phyloP scores from a whole-genome alignment of 2,888 invertebrate species.

The Thera obeliscata region DNA sequence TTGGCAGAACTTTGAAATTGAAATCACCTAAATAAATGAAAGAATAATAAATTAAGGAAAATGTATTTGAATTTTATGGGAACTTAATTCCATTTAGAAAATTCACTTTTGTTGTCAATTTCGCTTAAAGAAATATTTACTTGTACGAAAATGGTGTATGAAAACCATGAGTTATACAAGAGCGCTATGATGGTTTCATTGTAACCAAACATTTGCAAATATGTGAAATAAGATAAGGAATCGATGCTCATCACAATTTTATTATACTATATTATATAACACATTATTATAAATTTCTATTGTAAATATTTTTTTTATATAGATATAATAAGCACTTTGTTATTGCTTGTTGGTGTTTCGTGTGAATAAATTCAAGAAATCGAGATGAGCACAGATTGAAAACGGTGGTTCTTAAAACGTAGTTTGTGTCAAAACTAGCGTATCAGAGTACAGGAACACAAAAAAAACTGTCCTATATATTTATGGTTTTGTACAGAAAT shows the following conservation, averaged over 20 bases:
- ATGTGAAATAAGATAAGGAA: conserved; percentile 76
- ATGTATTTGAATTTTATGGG: conserved; percentile 67
- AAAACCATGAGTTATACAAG: conserved; percentile 48
- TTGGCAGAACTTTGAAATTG: not conserved
- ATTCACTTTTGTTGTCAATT: conserved; percentile 56
- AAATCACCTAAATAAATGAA: conserved; percentile 63
- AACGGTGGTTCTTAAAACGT: conserved; percentile 41
- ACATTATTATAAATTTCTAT: conserved; percentile 35
- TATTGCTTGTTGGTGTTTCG: conserved; percentile 48
- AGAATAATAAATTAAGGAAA: conserved; percentile 49
- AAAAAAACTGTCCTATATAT: conserved; percentile 21
- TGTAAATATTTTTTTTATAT: conserved; percentile 47
- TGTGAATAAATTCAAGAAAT: conserved; percentile 51
- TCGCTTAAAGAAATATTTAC: conserved; percentile 45
- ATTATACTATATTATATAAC: conserved; percentile 37
- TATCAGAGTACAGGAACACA: conserved; percentile 62
- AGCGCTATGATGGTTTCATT: conserved; percentile 46
- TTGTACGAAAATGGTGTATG: conserved; percentile 47
- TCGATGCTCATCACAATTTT: conserved; percentile 76
- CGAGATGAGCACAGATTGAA: conserved; percentile 74
- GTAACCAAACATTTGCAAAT: conserved; percentile 80
- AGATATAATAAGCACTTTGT: conserved; percentile 48
- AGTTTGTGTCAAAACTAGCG: conserved; percentile 56
- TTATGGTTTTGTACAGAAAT: conserved; percentile 8
- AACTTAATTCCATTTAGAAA: conserved; percentile 83